Evolutionary conservation across 2,113 vertebrate genomes (phyloP).

Genomic region (Eublepharis macularius): DNA sequence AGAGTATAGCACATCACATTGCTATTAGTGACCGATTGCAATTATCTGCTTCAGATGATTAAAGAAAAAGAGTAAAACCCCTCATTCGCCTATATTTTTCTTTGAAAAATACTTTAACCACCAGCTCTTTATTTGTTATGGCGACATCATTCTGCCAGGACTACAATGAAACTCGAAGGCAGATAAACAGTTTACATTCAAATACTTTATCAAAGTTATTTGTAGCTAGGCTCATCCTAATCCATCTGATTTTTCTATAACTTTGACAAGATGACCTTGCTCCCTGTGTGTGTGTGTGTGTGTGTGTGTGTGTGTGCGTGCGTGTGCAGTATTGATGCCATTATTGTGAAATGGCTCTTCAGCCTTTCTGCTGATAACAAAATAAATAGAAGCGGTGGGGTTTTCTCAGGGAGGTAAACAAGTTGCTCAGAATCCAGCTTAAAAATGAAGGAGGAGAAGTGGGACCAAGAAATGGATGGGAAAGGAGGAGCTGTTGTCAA

Average conservation of each 20-base stretch:
- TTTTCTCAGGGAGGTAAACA: constrained; percentile 75
- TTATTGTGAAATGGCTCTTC: constrained; percentile 66
- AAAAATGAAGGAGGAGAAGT: constrained; percentile 23
- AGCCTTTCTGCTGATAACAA: constrained; percentile 73
- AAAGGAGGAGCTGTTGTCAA: constrained; percentile 36
- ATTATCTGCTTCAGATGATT: constrained; percentile 46
- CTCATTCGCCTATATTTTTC: too few species aligned
- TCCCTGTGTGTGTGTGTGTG: constrained; percentile 43
- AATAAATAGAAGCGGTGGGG: constrained; percentile 69
- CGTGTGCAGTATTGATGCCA: constrained; percentile 66
- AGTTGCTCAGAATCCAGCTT: constrained; percentile 59
- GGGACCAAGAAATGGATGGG: constrained; percentile 11
- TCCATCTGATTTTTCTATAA: constrained; percentile 69
- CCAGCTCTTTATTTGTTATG: background rate
- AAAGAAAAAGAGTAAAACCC: constrained; percentile 30
- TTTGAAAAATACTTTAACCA: background rate
- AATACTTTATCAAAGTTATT: constrained; percentile 76
- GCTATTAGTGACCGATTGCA: constrained; percentile 66
- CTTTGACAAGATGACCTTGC: constrained; percentile 75
- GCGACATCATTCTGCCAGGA: constrained; percentile 33
- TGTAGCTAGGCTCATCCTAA: constrained; percentile 70
- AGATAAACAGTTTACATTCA: constrained; percentile 74
- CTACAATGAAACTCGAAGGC: constrained; percentile 63
- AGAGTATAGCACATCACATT: background rate
- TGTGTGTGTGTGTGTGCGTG: too few species aligned